Base-by-base conservation (phyloP, 2,888 invertebrate species). In the Helleia helle region DNA sequence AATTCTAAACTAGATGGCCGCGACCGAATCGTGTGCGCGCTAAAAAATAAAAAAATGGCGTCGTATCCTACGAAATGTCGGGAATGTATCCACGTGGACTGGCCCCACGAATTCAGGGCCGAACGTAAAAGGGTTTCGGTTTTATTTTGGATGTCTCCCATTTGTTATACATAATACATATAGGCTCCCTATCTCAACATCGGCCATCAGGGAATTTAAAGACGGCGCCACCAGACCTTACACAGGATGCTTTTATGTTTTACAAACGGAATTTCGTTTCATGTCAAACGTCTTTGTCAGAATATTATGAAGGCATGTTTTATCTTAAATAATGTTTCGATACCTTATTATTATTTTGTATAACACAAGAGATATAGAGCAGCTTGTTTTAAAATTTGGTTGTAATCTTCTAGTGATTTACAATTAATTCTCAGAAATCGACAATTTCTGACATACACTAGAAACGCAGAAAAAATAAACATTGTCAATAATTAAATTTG, bases 131-230 rank as follows among this genome's bases (percentile, higher is more conserved):
- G 62, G 68, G 70, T 62, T 64, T 62, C 67, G 51, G 51, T 47
- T 54, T 81, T 81, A 81, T 83, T 83, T 80, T 72, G 74, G 71
- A 77, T 81, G 76, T 79, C 71, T 77, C 74, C 76, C 81, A 84
- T 84, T 81, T 83, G 83, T 84, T 79, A 84, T 84, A 84, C 81
- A 83, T 81, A 74, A 83, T 77, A 76, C 80, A 80, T 81, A 74
- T 73, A 62, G 65, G 68, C 68, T 53, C 63, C 72, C 67, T 81
- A 81, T 83, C 80, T 69, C 68, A 60, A 70, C 68, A 83, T 83
- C 81, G 61, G 54, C 70, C 65, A 70, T 62, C 68, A 68, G 74
- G 65, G 76, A 74, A 80, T 81, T 75, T 75, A 58, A 68, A 67
- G 72, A 64, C 80, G 79, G 79, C 83, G 83, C 81, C 81, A 83